These are phyloP conservation scores for Anolis sagrei DNA, from an alignment of 2,113 vertebrate species.

Conservation along the genomic window DNA sequence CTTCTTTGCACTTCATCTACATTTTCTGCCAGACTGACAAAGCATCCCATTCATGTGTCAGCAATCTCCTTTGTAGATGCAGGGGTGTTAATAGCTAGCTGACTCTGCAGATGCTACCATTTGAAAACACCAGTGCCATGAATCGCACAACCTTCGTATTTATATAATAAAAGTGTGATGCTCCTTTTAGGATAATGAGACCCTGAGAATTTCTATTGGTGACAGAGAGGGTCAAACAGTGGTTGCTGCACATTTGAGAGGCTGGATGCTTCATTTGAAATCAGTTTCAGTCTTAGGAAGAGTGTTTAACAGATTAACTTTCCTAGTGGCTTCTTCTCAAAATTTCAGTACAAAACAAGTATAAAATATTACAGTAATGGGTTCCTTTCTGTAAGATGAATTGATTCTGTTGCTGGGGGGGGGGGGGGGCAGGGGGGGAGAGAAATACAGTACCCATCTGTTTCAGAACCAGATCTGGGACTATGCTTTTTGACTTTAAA, in stretches of 20 bases:
- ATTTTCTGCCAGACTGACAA: slow-evolving; percentile 78
- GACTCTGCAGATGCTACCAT: slow-evolving; percentile 72
- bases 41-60: slow-evolving; percentile 78
- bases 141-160: slow-evolving; percentile 56
- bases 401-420: not conserved
- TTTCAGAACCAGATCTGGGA: not conserved
- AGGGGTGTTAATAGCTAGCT: slow-evolving; percentile 73
- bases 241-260: slow-evolving; percentile 44
- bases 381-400: too few species aligned
- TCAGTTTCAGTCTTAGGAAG: slow-evolving; percentile 29
- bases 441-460: not conserved
- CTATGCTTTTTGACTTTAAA: not conserved
- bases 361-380: not conserved
- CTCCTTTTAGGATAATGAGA: slow-evolving; percentile 58
- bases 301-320: not conserved
- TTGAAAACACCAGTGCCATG: slow-evolving; percentile 60
- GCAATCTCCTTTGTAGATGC: slow-evolving; percentile 62
- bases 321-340: not conserved
- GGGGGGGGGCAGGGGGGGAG: not conserved
- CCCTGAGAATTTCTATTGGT: slow-evolving; percentile 34
- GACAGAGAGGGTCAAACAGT: slow-evolving; percentile 37
- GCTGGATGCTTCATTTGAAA: slow-evolving; percentile 48
- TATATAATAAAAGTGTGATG: slow-evolving; percentile 63
- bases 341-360: not conserved
- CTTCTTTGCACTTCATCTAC: slow-evolving; percentile 74